Conservation (phyloP, 2,113 vertebrate species). For the Meleagris gallopavo region DNA sequence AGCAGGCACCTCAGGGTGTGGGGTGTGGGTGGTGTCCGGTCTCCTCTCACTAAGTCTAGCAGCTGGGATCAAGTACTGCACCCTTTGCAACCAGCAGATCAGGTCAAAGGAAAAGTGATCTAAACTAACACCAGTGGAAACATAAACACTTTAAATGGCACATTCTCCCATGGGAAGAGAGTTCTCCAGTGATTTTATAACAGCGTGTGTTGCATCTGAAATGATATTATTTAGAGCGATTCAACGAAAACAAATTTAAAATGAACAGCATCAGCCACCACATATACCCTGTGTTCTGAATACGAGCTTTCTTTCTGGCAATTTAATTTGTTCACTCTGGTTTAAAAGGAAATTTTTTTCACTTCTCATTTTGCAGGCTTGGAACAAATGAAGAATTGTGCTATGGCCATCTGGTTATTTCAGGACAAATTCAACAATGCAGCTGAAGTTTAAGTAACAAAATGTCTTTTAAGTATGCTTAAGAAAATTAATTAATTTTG, state of each 20-base stretch:
- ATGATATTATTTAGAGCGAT: not conserved
- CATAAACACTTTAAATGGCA: not conserved
- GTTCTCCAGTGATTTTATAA: not conserved
- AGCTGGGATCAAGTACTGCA: not conserved
- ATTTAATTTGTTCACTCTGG: not conserved
- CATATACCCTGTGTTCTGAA: not conserved
- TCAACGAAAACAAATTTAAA: not conserved
- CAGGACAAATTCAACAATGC: not conserved
- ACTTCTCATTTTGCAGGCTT: not conserved
- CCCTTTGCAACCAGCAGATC: not conserved
- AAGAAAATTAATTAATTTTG: not conserved
- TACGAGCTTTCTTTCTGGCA: not conserved
- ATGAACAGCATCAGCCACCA: not conserved
- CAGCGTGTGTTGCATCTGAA: not conserved
- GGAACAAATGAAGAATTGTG: not conserved
- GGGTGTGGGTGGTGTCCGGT: not conserved
- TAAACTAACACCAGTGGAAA: not conserved
- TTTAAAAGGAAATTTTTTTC: not conserved
- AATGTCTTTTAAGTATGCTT: not conserved
- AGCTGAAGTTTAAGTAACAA: conserved; percentile 29
- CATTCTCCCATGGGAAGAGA: not conserved
- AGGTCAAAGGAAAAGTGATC: not conserved
- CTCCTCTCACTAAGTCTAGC: not conserved
- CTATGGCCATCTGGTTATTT: not conserved
- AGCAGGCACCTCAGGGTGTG: not conserved